These are phyloP conservation scores for Sminthurides bifidus DNA, from an alignment of 1,140 invertebrate species.

Conservation along the genomic window DNA sequence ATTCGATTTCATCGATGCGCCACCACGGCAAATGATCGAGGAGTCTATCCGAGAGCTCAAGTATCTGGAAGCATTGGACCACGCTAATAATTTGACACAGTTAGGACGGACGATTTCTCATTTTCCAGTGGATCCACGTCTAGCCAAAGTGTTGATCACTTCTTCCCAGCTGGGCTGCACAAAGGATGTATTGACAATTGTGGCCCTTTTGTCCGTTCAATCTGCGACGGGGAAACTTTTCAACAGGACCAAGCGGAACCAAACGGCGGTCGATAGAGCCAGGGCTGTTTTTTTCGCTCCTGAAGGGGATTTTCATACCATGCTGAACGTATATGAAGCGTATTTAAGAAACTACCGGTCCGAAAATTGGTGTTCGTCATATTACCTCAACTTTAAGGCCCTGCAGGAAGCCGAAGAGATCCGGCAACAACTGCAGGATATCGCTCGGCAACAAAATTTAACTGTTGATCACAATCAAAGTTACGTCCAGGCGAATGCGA, in stretches of 20 bases:
- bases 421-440: too few relatives aligned
- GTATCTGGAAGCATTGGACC: conserved; percentile 67
- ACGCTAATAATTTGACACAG: conserved; percentile 70
- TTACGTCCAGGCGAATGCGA: not conserved
- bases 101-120: conserved; percentile 76
- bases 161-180: conserved; percentile 61
- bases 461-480: not conserved
- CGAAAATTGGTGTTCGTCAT: too few relatives aligned
- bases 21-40: conserved; percentile 58
- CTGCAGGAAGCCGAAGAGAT: too few relatives aligned
- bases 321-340: too few relatives aligned
- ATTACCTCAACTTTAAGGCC: too few relatives aligned
- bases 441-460: not conserved
- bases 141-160: conserved; percentile 4
- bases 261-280: too few relatives aligned
- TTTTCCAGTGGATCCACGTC: conserved; percentile 76
- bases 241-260: too few relatives aligned
- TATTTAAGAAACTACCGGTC: too few relatives aligned
- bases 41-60: conserved; percentile 66
- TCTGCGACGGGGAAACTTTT: too few relatives aligned
- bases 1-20: conserved; percentile 73
- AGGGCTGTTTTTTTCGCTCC: too few relatives aligned
- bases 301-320: too few relatives aligned
- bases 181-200: conserved; percentile 86
- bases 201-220: too few relatives aligned